A percentile compares a stretch with the other conserved stretches of the same genome.
These are phyloP conservation scores for Ailuropoda melanoleuca DNA, from an alignment of 2,113 vertebrate genomes.

Conservation along the genomic window DNA sequence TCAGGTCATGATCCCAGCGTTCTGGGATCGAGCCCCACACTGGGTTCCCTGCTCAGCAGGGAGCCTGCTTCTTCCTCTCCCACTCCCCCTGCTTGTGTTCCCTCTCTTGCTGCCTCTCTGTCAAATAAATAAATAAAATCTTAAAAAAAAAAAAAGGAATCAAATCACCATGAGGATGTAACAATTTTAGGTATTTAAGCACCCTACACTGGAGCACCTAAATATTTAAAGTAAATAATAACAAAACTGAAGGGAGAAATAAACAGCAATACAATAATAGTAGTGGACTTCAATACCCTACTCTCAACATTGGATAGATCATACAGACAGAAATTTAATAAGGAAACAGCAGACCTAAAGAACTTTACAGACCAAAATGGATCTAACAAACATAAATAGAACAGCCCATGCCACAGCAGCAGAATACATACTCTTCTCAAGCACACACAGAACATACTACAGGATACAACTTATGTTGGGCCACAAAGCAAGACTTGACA, in stretches of 20 bases:
- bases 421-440: background rate
- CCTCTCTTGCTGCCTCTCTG: no score
- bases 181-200: background rate
- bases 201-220: background rate
- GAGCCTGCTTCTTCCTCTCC: no score
- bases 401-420: background rate
- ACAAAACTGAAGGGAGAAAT: background rate
- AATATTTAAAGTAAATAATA: background rate
- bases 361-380: background rate
- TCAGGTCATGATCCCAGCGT: no score
- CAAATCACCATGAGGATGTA: background rate
- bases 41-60: no score
- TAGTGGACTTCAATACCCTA: background rate
- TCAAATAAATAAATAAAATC: no score
- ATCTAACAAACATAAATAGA: background rate
- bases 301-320: background rate
- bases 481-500: background rate
- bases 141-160: background rate
- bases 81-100: no score
- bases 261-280: background rate
- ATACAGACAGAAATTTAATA: background rate
- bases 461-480: background rate
- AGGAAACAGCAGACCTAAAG: background rate
- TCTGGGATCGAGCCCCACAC: no score
- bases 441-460: background rate